Percentiles rank a stretch among this genome's conserved stretches.
These are phyloP conservation scores for Zoanthus sansibaricus DNA, from an alignment of 92 coral and sea anemone species.

Conservation along the genomic window DNA sequence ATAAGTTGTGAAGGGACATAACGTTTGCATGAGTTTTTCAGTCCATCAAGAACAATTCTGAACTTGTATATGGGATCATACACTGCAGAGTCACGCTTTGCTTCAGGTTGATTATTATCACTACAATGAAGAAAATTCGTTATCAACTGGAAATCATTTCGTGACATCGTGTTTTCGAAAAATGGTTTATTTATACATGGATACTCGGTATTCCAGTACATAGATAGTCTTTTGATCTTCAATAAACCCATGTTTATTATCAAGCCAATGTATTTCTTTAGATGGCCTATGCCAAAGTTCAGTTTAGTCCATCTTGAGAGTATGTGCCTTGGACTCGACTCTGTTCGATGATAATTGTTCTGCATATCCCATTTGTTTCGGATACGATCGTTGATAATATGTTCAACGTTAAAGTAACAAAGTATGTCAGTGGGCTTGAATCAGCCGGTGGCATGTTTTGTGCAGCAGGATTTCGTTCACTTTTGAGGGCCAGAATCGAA, in stretches of 20 bases:
- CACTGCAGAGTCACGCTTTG: slow-evolving; percentile 24
- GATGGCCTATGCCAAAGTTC: not conserved
- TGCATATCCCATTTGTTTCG: slow-evolving; percentile 6
- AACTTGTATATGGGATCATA: slow-evolving; percentile 63
- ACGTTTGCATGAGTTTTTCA: slow-evolving; percentile 55
- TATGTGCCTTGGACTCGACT: not conserved
- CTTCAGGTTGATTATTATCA: slow-evolving; percentile 26
- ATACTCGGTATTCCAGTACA: not conserved
- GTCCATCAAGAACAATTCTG: slow-evolving; percentile 54
- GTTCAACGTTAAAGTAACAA: not conserved
- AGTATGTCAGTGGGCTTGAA: not conserved
- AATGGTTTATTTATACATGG: not conserved
- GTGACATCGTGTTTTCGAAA: not conserved
- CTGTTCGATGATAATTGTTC: too few relatives aligned
- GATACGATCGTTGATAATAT: not conserved
- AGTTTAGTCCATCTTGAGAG: not conserved
- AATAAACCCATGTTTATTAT: not conserved
- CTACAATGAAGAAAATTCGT: not conserved
- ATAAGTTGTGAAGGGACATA: slow-evolving; percentile 48
- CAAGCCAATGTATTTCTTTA: not conserved
- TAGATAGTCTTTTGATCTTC: not conserved
- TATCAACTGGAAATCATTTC: slow-evolving; percentile 8
- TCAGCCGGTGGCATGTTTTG: not conserved
- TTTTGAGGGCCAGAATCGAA: not conserved
- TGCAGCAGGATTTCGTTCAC: not conserved